phyloP scores from a whole-genome alignment of 2,888 invertebrate species.

The Drosophila atroscutellata region DNA sequence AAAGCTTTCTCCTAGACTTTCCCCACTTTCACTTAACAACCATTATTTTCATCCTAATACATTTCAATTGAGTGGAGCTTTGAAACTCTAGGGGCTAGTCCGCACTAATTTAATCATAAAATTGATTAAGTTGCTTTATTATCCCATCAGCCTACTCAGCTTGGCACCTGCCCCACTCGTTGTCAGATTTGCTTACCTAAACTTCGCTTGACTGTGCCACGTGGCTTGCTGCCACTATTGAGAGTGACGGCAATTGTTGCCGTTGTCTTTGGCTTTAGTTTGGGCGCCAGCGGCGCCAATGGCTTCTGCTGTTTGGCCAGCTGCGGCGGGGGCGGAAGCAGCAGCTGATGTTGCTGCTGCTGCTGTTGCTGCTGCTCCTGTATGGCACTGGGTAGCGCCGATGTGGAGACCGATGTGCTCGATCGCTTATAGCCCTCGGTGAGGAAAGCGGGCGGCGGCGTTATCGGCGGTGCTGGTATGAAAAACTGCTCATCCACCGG shows the following conservation, averaged over 20 bases:
- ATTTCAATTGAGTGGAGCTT: not conserved
- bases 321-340: conserved; percentile 23
- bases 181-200: conserved; percentile 66
- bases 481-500: conserved; percentile 79
- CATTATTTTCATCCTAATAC: not conserved
- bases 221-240: conserved; percentile 65
- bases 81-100: not conserved
- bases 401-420: conserved; percentile 79
- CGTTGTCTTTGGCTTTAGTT: conserved; percentile 69
- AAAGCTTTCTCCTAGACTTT: not conserved
- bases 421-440: conserved; percentile 87
- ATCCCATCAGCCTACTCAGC: not conserved
- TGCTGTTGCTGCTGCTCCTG: conserved; percentile 40
- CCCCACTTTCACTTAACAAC: not conserved
- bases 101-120: not conserved
- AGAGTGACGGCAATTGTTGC: conserved; percentile 73
- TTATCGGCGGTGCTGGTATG: conserved; percentile 87
- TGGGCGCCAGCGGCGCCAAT: conserved; percentile 45
- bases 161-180: not conserved
- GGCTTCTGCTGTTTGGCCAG: conserved; percentile 47
- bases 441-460: conserved; percentile 89
- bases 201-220: conserved; percentile 76
- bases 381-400: conserved; percentile 64
- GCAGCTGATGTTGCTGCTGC: conserved; percentile 32
- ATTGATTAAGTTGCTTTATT: not conserved